phyloP scores from a whole-genome alignment of 2,888 invertebrate genomes.

The Drosophila testacea region DNA sequence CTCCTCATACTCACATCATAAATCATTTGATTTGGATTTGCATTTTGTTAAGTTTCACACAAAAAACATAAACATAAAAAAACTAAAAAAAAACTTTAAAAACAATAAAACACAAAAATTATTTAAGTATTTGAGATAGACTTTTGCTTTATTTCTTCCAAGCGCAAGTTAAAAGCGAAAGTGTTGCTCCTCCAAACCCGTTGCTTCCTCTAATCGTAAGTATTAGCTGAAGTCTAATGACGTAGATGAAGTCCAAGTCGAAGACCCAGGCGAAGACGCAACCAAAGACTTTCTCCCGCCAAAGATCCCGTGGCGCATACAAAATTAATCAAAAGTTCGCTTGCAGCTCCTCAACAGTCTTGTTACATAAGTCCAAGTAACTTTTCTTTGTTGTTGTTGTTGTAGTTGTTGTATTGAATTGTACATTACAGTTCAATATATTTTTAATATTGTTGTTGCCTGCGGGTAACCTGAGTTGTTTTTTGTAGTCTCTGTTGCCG shows the following conservation, averaged over 20 bases:
- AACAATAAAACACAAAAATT: slow-evolving; percentile 31
- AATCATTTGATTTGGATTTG: slow-evolving; percentile 51
- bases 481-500: slow-evolving; percentile 35
- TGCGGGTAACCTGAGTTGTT: slow-evolving; percentile 56
- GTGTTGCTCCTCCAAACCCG: slow-evolving; percentile 74
- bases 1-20: slow-evolving; percentile 17
- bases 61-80: slow-evolving; percentile 30
- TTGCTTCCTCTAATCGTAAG: slow-evolving; percentile 64
- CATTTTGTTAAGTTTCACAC: slow-evolving; percentile 68
- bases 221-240: slow-evolving; percentile 40
- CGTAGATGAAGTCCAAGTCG: slow-evolving; percentile 6
- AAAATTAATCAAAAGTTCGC: slow-evolving; percentile 45
- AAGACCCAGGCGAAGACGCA: slow-evolving; percentile 6
- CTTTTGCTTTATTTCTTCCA: slow-evolving; percentile 24
- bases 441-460: slow-evolving; percentile 26
- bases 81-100: slow-evolving; percentile 23
- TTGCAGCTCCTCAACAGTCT: slow-evolving; percentile 74
- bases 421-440: slow-evolving; percentile 67
- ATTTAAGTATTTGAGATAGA: slow-evolving; percentile 49
- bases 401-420: slow-evolving; percentile 23
- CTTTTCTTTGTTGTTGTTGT: slow-evolving; percentile 5
- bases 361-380: slow-evolving; percentile 66
- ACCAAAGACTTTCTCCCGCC: slow-evolving; percentile 51
- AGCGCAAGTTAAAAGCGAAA: slow-evolving; percentile 59
- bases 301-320: slow-evolving; percentile 56